Evolutionary conservation across 2,888 invertebrate genomes (phyloP).

Genomic region (Ormyrus rosae): DNA sequence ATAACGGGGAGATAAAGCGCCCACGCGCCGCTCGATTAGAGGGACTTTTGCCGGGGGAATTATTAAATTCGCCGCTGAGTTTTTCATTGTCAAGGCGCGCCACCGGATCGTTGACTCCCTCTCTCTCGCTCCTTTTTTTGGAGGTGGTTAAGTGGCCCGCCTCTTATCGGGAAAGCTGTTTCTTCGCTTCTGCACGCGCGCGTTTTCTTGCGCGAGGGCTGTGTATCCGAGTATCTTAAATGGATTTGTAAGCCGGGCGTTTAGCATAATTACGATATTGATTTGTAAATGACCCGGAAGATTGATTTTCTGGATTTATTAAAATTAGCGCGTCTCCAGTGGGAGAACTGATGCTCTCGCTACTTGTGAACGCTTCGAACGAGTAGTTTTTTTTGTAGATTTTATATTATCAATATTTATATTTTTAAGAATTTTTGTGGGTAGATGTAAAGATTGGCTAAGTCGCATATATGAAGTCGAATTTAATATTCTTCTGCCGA

Average conservation of each 20-base stretch:
- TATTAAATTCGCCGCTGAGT: not conserved
- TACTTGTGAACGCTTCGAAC: no score
- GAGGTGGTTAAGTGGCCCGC: not conserved
- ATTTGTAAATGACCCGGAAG: constrained; percentile 28
- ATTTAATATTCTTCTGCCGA: no score
- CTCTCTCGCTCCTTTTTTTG: not conserved
- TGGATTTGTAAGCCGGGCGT: not conserved
- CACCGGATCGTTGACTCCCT: no score
- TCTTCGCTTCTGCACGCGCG: not conserved
- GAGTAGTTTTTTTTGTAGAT: no score
- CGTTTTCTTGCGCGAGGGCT: not conserved
- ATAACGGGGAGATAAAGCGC: no score
- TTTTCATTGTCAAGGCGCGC: no score
- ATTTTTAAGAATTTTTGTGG: no score
- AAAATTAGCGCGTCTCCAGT: not conserved
- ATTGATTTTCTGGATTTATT: constrained; percentile 28
- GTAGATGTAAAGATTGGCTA: no score
- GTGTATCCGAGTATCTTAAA: constrained; percentile 17
- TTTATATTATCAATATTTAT: no score
- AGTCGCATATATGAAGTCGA: no score
- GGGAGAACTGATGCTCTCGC: not conserved
- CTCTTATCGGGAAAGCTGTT: not conserved
- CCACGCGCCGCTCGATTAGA: no score
- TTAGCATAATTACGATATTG: constrained; percentile 40
- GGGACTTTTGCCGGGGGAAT: not conserved